phyloP scores from a whole-genome alignment of 2,113 vertebrate genomes.

The Pseudolaguvia tuberculata region DNA sequence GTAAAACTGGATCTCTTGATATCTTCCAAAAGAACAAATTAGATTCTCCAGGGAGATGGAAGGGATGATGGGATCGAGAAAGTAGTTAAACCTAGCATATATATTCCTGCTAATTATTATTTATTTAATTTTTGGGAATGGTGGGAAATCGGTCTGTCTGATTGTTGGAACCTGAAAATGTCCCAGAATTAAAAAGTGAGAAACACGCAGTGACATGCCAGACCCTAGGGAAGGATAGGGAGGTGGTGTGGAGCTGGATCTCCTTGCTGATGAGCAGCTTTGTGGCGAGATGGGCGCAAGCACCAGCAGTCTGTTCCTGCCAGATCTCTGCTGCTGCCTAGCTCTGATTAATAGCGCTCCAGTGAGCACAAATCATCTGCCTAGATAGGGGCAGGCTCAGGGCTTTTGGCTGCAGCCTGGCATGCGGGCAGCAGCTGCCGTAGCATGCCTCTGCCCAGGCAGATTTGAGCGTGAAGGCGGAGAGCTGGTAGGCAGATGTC shows the following conservation, averaged over 20 bases:
- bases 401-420: conserved; percentile 44
- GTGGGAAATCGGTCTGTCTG: not conserved
- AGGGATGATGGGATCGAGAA: not conserved
- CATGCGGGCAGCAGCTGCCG: conserved; percentile 47
- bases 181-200: conserved; percentile 30
- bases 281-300: conserved; percentile 28
- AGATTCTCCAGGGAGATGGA: not conserved
- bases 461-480: conserved; percentile 50
- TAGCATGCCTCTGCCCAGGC: conserved; percentile 45
- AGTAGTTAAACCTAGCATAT: not conserved
- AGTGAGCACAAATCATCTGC: conserved; percentile 44
- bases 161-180: conserved; percentile 5
- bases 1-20: conserved; percentile 28
- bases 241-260: conserved; percentile 41
- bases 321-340: conserved; percentile 46
- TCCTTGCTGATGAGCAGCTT: conserved; percentile 47
- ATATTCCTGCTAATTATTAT: not conserved
- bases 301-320: conserved; percentile 34
- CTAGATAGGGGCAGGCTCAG: conserved; percentile 48
- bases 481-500: conserved; percentile 44
- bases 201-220: conserved; percentile 36
- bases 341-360: conserved; percentile 50
- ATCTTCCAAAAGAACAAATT: conserved; percentile 26
- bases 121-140: conserved; percentile 17
- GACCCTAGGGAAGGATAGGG: conserved; percentile 35